phyloP scores from a whole-genome alignment of 2,113 vertebrate genomes.

The Panthera uncia region DNA sequence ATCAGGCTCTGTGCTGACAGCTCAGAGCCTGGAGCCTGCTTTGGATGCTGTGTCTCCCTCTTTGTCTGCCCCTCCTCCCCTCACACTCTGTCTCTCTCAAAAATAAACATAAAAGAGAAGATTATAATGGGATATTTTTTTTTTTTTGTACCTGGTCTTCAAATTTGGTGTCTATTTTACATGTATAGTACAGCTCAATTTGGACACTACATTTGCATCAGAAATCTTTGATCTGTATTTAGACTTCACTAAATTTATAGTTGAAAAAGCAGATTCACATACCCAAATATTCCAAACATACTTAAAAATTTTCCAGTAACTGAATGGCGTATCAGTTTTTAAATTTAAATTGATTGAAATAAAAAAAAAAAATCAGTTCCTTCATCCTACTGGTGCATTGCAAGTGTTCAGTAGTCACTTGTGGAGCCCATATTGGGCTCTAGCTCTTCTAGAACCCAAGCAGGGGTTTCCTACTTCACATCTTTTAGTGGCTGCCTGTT shows the following conservation, averaged over 20 bases:
- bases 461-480: neutral
- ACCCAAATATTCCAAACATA: neutral
- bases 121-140: neutral
- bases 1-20: no score
- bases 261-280: slow-evolving; percentile 36
- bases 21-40: no score
- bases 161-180: slow-evolving; percentile 15
- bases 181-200: neutral
- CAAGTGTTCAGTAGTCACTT: neutral
- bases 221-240: slow-evolving; percentile 24
- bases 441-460: neutral
- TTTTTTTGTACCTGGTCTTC: neutral
- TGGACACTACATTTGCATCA: slow-evolving; percentile 45
- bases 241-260: slow-evolving; percentile 15
- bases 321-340: slow-evolving; percentile 2
- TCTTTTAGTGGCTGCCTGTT: neutral
- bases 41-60: no score
- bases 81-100: no score
- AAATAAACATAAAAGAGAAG: neutral
- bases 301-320: neutral
- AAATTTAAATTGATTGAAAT: slow-evolving; percentile 30
- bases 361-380: neutral
- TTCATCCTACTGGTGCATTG: neutral
- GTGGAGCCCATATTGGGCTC: neutral
- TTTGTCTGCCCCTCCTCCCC: no score